A percentile compares a stretch with the other conserved stretches of the same genome.
phyloP scores from a whole-genome alignment of 2,888 invertebrate genomes.

The Eucera pruinosa region DNA sequence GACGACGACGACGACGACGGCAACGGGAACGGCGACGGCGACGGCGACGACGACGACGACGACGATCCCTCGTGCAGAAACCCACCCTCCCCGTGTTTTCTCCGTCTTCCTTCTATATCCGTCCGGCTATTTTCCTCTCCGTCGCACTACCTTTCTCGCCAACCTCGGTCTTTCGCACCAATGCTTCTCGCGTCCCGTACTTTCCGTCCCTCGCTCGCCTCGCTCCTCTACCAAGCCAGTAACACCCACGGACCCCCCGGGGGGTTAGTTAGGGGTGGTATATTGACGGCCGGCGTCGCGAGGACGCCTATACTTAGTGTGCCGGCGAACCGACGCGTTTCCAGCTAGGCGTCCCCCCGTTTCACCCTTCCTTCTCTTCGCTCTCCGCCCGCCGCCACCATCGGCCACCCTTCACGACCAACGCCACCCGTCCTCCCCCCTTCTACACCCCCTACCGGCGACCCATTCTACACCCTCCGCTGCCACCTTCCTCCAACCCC shows the following conservation, averaged over 20 bases:
- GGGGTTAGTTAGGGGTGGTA: conserved; percentile 84
- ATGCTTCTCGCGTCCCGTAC: conserved; percentile 47
- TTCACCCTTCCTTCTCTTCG: conserved; percentile 48
- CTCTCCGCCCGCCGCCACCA: conserved; percentile 53
- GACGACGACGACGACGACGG: conserved; percentile 26
- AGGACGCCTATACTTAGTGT: conserved; percentile 84
- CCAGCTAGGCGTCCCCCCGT: conserved; percentile 73
- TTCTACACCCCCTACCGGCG: conserved; percentile 47
- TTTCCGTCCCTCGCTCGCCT: conserved; percentile 30
- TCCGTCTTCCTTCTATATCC: conserved; percentile 55
- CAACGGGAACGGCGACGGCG: conserved; percentile 41
- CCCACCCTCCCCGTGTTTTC: conserved; percentile 59
- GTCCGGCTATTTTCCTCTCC: conserved; percentile 54
- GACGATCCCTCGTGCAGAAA: conserved; percentile 70
- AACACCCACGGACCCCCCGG: conserved; percentile 74
- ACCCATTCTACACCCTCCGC: conserved; percentile 69
- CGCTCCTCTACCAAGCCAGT: conserved; percentile 64
- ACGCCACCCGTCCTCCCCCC: conserved; percentile 25
- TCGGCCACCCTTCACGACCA: conserved; percentile 63
- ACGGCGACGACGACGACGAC: conserved; percentile 54
- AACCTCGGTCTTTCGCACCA: conserved; percentile 39
- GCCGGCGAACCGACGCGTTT: conserved; percentile 82
- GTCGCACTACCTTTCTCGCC: conserved; percentile 52
- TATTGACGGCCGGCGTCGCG: conserved; percentile 84
- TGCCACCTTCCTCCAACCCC: conserved; percentile 63